Evolutionary conservation across 2,113 vertebrate species (phyloP).

Genomic region (Telmatochromis sp.): DNA sequence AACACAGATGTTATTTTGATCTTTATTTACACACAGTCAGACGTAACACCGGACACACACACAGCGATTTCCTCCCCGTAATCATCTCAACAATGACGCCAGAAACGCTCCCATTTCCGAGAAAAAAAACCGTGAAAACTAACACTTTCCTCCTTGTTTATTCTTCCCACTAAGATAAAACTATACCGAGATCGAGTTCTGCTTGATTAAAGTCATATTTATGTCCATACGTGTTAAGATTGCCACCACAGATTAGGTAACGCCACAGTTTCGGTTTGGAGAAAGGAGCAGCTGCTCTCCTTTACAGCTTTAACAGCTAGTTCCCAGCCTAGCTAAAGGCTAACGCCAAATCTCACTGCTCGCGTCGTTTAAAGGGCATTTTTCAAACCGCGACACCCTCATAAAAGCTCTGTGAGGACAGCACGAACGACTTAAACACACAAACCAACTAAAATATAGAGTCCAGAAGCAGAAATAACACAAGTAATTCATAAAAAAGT

Average conservation of each 20-base stretch:
- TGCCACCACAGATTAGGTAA: not conserved
- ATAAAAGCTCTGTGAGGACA: not conserved
- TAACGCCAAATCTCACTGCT: constrained; percentile 40
- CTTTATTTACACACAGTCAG: not conserved
- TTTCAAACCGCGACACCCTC: not conserved
- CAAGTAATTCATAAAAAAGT: not conserved
- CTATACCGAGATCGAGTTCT: fast-evolving
- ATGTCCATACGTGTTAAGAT: not conserved
- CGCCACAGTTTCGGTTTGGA: constrained; percentile 3
- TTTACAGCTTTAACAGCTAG: constrained; percentile 6
- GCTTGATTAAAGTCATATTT: fast-evolving
- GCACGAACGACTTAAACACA: fast-evolving
- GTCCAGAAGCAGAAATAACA: fast-evolving
- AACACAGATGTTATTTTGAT: not conserved
- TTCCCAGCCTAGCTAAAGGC: constrained; percentile 29
- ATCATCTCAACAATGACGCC: constrained; percentile 31
- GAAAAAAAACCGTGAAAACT: not conserved
- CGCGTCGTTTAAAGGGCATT: not conserved
- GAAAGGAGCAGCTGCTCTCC: not conserved
- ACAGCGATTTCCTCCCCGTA: constrained; percentile 16
- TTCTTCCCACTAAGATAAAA: not conserved
- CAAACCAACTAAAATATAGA: fast-evolving
- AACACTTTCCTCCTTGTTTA: fast-evolving
- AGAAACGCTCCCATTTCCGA: not conserved
- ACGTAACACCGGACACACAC: not conserved